Conservation (phyloP, 2,113 vertebrate species). For the Dryoscopus gambensis region DNA sequence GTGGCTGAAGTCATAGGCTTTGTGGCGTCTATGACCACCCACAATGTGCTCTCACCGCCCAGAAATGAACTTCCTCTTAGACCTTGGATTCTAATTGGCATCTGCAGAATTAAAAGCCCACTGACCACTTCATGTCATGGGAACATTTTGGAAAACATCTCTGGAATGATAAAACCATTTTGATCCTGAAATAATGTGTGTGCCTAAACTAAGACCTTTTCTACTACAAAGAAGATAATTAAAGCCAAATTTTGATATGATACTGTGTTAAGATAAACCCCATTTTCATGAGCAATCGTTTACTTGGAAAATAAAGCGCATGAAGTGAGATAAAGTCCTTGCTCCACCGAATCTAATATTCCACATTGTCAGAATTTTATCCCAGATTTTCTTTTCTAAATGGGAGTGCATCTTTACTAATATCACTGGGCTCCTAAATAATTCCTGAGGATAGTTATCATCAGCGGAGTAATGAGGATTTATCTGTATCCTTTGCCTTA, state of each 20-base stretch:
- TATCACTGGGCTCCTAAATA: not conserved
- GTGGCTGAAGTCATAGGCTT: conserved; percentile 39
- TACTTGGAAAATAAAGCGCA: not conserved
- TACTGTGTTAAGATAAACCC: not conserved
- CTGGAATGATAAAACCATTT: conserved; percentile 50
- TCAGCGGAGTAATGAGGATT: not conserved
- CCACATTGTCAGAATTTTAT: not conserved
- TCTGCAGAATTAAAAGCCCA: conserved; percentile 17
- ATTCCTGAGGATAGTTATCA: not conserved
- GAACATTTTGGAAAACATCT: conserved; percentile 53
- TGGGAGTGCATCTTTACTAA: not conserved
- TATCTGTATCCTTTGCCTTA: not conserved
- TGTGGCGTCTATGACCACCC: conserved; percentile 17
- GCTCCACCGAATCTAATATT: not conserved
- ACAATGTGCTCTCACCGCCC: not conserved
- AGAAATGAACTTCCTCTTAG: conserved; percentile 50
- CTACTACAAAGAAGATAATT: not conserved
- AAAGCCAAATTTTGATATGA: not conserved
- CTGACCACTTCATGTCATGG: conserved; percentile 29
- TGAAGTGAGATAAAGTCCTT: not conserved
- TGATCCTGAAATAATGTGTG: not conserved
- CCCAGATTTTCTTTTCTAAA: not conserved
- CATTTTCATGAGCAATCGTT: not conserved
- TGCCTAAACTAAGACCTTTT: not conserved
- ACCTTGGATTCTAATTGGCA: conserved; percentile 26